Percentiles rank a stretch among this genome's conserved stretches.
Conservation (phyloP, 2,113 vertebrate genomes). For the Pandion haliaetus region DNA sequence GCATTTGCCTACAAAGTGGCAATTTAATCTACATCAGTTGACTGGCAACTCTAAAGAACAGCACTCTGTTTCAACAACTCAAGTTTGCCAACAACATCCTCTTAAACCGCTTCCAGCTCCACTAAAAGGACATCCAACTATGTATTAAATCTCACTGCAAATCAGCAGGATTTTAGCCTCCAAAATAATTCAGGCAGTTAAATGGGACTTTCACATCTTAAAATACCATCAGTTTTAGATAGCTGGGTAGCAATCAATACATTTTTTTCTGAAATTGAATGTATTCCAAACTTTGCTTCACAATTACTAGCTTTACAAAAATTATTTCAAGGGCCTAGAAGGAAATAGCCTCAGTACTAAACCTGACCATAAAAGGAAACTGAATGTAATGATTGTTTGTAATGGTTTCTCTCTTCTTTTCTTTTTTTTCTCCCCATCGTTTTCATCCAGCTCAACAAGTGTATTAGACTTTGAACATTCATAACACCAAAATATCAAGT, state of each 20-base stretch:
- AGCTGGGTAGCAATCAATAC: background rate
- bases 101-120: background rate
- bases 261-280: background rate
- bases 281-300: background rate
- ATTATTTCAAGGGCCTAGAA: background rate
- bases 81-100: background rate
- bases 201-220: background rate
- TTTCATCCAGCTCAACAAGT: background rate
- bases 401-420: background rate
- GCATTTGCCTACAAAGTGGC: background rate
- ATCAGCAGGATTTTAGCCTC: background rate
- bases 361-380: background rate
- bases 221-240: background rate
- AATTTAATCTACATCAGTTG: background rate
- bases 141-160: background rate
- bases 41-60: background rate
- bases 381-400: background rate
- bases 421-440: background rate
- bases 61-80: background rate
- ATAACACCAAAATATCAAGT: background rate
- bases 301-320: background rate
- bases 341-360: background rate
- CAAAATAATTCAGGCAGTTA: background rate
- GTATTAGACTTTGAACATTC: background rate
- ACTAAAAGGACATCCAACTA: background rate